phyloP scores from a whole-genome alignment of 2,113 vertebrate species.

The Lota lota region DNA sequence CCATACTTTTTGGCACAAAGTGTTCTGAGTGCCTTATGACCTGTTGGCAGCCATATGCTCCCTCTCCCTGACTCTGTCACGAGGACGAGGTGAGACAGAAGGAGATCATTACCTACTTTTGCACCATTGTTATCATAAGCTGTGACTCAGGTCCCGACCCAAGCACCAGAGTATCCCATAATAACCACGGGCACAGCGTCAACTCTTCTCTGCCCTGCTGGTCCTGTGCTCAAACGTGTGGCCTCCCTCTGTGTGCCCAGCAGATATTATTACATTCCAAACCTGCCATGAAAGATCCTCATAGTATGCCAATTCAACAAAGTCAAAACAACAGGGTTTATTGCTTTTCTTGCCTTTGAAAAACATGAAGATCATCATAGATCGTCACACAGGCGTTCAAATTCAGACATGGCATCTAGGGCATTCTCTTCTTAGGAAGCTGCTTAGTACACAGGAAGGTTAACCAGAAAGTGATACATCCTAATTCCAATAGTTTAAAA shows the following conservation, averaged over 20 bases:
- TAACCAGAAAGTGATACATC: constrained; percentile 54
- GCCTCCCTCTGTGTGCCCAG: constrained; percentile 33
- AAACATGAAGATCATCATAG: constrained; percentile 9
- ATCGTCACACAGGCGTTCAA: background rate
- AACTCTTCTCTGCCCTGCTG: constrained; percentile 31
- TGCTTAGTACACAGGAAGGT: constrained; percentile 50
- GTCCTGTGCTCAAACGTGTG: constrained; percentile 26
- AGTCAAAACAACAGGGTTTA: constrained; percentile 44
- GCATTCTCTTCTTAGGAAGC: constrained; percentile 39
- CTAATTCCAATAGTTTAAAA: constrained; percentile 48
- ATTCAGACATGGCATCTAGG: constrained; percentile 22
- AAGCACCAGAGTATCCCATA: constrained; percentile 41
- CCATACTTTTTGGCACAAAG: constrained; percentile 70
- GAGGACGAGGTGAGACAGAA: constrained; percentile 43
- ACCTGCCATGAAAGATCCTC: constrained; percentile 50
- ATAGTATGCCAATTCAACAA: constrained; percentile 32
- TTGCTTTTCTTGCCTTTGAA: constrained; percentile 29
- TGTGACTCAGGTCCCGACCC: constrained; percentile 57
- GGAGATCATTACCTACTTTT: constrained; percentile 59
- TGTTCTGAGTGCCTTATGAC: constrained; percentile 58
- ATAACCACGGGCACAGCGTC: constrained; percentile 43
- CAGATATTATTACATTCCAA: constrained; percentile 56
- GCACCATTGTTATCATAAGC: constrained; percentile 46
- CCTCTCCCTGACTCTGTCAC: constrained; percentile 36
- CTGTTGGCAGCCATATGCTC: constrained; percentile 58